These are phyloP conservation scores for Platyrinchus mystaceus DNA, from an alignment of 2,797 vertebrate species.

Conservation along the genomic window DNA sequence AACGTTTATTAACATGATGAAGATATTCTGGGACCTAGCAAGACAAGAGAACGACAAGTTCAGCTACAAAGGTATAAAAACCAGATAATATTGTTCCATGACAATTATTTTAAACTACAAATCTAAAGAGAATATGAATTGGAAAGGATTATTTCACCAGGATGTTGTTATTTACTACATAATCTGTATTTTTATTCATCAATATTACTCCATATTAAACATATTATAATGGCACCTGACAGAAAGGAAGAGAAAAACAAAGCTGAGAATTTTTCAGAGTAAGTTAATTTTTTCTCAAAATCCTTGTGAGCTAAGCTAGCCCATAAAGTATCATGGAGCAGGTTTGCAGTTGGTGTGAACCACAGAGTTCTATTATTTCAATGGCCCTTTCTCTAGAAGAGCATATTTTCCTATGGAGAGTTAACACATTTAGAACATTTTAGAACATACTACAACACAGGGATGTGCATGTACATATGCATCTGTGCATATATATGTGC, in stretches of 20 bases:
- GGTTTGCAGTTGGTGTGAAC: not conserved
- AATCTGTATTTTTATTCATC: not conserved
- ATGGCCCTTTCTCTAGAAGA: not conserved
- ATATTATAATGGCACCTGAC: not conserved
- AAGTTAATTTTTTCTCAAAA: not conserved
- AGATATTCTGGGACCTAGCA: constrained; percentile 82
- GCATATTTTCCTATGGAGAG: not conserved
- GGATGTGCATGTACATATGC: fast-evolving
- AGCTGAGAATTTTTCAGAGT: not conserved
- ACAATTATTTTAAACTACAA: not conserved
- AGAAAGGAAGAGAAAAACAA: not conserved
- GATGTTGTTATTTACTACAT: fast-evolving
- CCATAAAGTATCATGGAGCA: not conserved
- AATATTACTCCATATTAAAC: not conserved
- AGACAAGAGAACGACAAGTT: not conserved
- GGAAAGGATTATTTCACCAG: not conserved
- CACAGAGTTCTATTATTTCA: not conserved
- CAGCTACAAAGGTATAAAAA: not conserved
- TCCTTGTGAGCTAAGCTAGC: not conserved
- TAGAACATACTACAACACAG: not conserved
- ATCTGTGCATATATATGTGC: not conserved
- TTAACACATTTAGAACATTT: not conserved
- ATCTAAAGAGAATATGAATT: not conserved
- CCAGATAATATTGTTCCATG: not conserved
- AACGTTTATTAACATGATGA: constrained; percentile 80